phyloP scores from a whole-genome alignment of 1,140 invertebrate species.

The Zaprionus gabonicus region DNA sequence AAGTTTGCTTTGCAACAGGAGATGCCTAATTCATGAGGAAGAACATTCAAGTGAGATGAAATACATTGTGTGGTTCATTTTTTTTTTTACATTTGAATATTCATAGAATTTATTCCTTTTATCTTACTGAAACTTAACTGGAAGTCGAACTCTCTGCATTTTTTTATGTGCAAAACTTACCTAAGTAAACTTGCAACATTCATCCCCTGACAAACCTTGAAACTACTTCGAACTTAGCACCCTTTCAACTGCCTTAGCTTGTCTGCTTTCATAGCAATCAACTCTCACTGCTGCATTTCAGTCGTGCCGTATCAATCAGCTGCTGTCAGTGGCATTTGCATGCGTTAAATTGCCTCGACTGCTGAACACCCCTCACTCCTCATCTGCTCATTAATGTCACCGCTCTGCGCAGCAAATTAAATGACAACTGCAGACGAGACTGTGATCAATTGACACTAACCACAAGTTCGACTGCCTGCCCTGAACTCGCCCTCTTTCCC shows the following conservation, averaged over 20 bases:
- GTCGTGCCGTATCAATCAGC: conserved; percentile 28
- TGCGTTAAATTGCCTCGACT: conserved; percentile 37
- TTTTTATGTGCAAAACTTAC: too few species aligned
- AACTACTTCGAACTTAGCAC: too few species aligned
- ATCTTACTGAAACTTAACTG: too few species aligned
- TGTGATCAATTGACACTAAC: conserved; percentile 76
- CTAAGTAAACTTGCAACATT: background rate
- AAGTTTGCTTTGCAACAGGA: background rate
- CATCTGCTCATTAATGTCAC: conserved; percentile 52
- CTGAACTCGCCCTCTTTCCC: conserved; percentile 15
- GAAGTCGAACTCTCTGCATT: too few species aligned
- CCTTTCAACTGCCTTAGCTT: background rate
- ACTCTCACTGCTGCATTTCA: background rate
- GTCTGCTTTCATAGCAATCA: background rate
- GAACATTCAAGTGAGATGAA: too few species aligned
- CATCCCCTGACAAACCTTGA: background rate
- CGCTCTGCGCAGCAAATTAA: conserved; percentile 66
- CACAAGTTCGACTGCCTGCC: conserved; percentile 35
- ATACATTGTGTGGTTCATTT: too few species aligned
- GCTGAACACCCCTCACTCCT: conserved; percentile 29
- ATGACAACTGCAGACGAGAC: conserved; percentile 75
- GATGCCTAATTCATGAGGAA: background rate
- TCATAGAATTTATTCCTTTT: too few species aligned
- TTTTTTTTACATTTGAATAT: too few species aligned
- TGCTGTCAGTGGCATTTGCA: conserved; percentile 19